phyloP scores from a whole-genome alignment of 2,888 invertebrate species.

The Phortica okadai region DNA sequence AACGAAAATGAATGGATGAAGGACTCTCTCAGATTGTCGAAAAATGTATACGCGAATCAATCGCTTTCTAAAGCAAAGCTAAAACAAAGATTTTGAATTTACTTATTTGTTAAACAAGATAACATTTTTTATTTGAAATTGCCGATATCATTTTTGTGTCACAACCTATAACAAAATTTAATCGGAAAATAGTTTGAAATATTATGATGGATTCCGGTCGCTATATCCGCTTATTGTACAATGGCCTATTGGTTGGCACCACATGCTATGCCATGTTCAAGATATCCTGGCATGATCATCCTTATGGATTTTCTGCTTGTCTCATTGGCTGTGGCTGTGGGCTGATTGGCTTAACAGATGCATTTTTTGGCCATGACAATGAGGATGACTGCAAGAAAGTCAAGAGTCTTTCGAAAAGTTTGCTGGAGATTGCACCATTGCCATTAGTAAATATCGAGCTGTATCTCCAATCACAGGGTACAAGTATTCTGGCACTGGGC shows the following conservation, averaged over 20 bases:
- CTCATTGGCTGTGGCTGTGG: constrained; percentile 60
- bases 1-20: constrained; percentile 46
- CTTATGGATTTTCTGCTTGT: constrained; percentile 61
- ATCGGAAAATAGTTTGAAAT: neutral
- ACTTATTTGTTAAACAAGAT: too few species aligned
- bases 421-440: constrained; percentile 62
- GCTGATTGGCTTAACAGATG: constrained; percentile 56
- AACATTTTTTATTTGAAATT: too few species aligned
- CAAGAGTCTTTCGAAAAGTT: constrained; percentile 46
- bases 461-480: constrained; percentile 52
- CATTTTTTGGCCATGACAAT: constrained; percentile 41
- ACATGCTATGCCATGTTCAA: constrained; percentile 48
- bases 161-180: too few species aligned
- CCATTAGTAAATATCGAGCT: constrained; percentile 66
- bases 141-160: too few species aligned
- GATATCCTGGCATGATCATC: constrained; percentile 46
- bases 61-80: too few species aligned
- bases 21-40: neutral
- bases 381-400: constrained; percentile 40
- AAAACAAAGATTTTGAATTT: too few species aligned
- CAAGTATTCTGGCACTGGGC: constrained; percentile 52
- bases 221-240: constrained; percentile 50
- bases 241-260: constrained; percentile 53
- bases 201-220: constrained; percentile 47
- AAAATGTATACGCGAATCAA: too few species aligned